These are phyloP conservation scores for Protodeltote pygarga DNA, from an alignment of 2,888 invertebrate species.

Conservation along the genomic window DNA sequence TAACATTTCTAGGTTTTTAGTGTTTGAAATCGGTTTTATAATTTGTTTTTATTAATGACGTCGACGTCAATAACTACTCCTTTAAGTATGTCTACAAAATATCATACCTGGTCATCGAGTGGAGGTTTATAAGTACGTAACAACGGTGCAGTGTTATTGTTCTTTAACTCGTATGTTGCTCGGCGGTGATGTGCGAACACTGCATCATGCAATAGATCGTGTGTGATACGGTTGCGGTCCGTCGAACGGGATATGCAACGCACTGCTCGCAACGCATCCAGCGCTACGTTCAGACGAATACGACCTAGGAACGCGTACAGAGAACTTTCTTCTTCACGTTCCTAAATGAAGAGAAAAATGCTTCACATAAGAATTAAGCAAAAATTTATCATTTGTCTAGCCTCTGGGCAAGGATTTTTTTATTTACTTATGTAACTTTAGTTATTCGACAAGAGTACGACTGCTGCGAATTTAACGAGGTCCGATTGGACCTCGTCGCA, in stretches of 20 bases:
- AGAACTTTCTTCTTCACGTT: constrained; percentile 61
- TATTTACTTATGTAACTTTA: too few species aligned
- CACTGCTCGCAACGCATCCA: constrained; percentile 72
- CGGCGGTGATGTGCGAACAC: constrained; percentile 69
- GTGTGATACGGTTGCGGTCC: constrained; percentile 58
- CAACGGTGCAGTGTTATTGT: constrained; percentile 47
- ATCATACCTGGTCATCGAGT: constrained; percentile 70
- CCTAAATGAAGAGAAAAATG: constrained; percentile 43
- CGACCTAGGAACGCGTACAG: constrained; percentile 72
- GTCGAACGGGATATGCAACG: constrained; percentile 68
- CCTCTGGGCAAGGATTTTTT: too few species aligned
- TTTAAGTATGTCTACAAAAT: too few species aligned
- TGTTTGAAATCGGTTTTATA: too few species aligned
- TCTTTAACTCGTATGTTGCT: constrained; percentile 24
- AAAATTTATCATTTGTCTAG: too few species aligned
- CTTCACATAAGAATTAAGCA: too few species aligned
- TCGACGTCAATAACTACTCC: too few species aligned
- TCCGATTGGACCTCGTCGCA: too few species aligned
- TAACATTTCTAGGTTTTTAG: too few species aligned
- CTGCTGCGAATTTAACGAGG: too few species aligned
- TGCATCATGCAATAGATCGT: constrained; percentile 64
- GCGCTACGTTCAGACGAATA: constrained; percentile 68
- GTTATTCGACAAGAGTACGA: too few species aligned
- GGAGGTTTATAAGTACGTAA: constrained; percentile 64
- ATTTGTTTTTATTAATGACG: too few species aligned